Base-by-base conservation (phyloP, 2,888 invertebrate species). In the Galerucella pusilla region DNA sequence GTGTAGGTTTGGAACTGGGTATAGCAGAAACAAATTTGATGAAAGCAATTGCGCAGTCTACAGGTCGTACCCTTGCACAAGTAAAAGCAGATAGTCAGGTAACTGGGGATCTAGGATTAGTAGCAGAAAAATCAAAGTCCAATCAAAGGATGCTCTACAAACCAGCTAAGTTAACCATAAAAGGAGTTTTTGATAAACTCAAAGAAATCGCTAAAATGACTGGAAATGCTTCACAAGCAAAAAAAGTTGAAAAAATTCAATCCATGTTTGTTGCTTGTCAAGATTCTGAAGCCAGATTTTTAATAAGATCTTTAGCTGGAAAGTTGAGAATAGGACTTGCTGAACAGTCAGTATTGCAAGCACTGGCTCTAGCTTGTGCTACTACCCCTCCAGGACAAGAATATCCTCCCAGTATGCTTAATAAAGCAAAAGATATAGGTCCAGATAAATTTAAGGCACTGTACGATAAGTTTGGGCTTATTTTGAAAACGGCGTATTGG, bases 301-400 rank as follows among this genome's bases (percentile, higher is more conserved):
- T 99, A 16, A 96, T 98, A 70, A 89, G 98, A 80, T 97, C 97
- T 0, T 87, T 98, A 25, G 93, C 95, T 76, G 99, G 99, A 45
- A 99, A 99, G 88, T 89, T 99, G 73, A 91, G 99, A 65, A 97
- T 99, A 81, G 99, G 99, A 0, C 90, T 99, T 74, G 99, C 99
- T 0, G 99, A 99, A 85, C 98, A 98, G 88, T 98, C 98, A 0
- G 93, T 98, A 52, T 89, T 99, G 65, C 70, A 74, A 49, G 98
- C 99, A 11, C 87, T 99, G 65, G 97, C 97, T 0, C 91, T 94
- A 82, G 98, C 98, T 2, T 91, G 93, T 78, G 91, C 94, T n/a
- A 88, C 90, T 79, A 95, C 96, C 0, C 96, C 97, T 57, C 95
- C 96, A 0, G 88, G 88, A 68, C 93, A 94, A 83, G 88, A 88